These are phyloP conservation scores for Pentalonia nigronervosa DNA, from an alignment of 1,140 invertebrate genomes.

Conservation along the genomic window DNA sequence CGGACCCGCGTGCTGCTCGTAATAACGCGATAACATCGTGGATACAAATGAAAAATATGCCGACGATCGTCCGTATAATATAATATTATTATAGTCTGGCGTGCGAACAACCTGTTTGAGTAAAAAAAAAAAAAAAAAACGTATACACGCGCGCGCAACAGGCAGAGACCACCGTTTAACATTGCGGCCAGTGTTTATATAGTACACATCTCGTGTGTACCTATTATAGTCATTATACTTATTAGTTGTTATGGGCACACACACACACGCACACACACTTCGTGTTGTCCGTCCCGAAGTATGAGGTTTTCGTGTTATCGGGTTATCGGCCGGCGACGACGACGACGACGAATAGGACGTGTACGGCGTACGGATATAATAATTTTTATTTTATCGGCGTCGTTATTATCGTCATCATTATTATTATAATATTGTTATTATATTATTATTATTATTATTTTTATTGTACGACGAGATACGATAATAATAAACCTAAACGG, in stretches of 20 bases:
- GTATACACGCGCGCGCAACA: neutral
- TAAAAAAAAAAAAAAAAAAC: neutral
- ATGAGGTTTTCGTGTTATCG: conserved; percentile 20
- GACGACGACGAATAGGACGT: neutral
- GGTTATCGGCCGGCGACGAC: conserved; percentile 29
- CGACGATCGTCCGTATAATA: neutral
- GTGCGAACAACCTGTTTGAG: conserved; percentile 42
- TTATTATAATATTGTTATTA: too few species aligned
- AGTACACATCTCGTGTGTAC: neutral
- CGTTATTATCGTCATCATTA: neutral
- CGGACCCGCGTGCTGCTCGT: neutral
- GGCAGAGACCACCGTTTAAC: neutral
- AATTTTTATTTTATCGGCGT: neutral
- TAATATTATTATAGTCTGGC: neutral
- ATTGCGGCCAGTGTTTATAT: neutral
- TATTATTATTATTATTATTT: conserved; percentile 10
- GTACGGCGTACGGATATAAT: neutral
- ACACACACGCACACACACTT: neutral
- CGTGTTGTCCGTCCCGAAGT: neutral
- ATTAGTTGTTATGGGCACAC: neutral
- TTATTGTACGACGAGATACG: neutral
- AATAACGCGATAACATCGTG: neutral
- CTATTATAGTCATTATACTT: neutral
- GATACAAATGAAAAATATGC: neutral
- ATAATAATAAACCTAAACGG: neutral